These are phyloP conservation scores for Chloroclysta siterata DNA, from an alignment of 2,888 invertebrate species.

Conservation along the genomic window DNA sequence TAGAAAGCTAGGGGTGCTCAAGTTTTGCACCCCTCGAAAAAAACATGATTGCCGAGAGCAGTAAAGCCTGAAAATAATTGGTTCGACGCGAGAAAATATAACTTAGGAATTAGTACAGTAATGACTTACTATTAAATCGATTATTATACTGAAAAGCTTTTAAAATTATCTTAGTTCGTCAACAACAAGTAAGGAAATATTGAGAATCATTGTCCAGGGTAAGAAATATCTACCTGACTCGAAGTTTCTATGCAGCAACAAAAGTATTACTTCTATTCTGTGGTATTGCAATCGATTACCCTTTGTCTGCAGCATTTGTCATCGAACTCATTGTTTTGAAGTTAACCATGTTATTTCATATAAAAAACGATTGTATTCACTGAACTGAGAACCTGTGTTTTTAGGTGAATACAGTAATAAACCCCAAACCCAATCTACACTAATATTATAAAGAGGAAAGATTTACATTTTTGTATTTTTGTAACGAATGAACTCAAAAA, in stretches of 20 bases:
- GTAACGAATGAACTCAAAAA: too few species aligned
- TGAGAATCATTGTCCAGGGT: conserved; percentile 37
- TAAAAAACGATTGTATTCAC: background rate
- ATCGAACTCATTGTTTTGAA: background rate
- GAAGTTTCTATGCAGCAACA: conserved; percentile 24
- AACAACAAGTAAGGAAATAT: conserved; percentile 24
- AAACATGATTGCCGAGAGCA: conserved; percentile 3
- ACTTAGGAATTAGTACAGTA: too few species aligned
- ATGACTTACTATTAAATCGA: too few species aligned
- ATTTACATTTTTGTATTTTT: too few species aligned
- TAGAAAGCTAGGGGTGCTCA: conserved; percentile 42
- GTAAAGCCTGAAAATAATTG: conserved; percentile 24
- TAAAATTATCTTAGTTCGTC: background rate
- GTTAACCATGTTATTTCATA: background rate
- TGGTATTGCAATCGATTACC: conserved; percentile 15
- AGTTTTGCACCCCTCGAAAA: conserved; percentile 34
- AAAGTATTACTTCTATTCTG: conserved; percentile 3
- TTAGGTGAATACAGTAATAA: too few species aligned
- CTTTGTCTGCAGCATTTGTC: conserved; percentile 15
- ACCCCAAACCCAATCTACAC: too few species aligned
- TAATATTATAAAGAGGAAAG: too few species aligned
- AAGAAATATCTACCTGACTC: conserved; percentile 48
- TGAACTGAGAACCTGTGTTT: too few species aligned
- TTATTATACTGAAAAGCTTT: too few species aligned
- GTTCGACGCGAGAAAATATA: conserved; percentile 2